A percentile compares a stretch with the other conserved stretches of the same genome.
phyloP scores from a whole-genome alignment of 2,797 vertebrate species.

The Galago senegalensis region DNA sequence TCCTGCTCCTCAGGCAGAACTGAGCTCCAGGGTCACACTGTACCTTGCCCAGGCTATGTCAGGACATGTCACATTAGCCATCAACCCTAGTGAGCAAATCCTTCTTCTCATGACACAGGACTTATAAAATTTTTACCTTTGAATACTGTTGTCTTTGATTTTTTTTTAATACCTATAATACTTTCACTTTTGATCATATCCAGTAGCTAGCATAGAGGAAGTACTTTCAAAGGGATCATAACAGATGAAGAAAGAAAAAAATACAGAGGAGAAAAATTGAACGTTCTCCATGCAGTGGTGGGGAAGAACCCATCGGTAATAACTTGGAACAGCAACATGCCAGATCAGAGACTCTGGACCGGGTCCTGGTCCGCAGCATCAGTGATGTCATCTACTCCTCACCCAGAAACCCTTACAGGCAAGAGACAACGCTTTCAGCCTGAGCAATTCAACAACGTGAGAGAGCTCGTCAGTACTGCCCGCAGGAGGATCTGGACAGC shows the following conservation, averaged over 20 bases:
- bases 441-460: not conserved
- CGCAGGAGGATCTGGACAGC: not conserved
- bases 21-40: not conserved
- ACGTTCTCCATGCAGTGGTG: not conserved
- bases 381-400: not conserved
- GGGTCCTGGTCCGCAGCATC: not conserved
- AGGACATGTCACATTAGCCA: not conserved
- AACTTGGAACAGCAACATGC: not conserved
- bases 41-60: not conserved
- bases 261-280: conserved; percentile 31
- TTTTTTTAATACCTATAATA: conserved; percentile 27
- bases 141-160: conserved; percentile 47
- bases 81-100: not conserved
- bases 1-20: not conserved
- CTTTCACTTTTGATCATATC: conserved; percentile 54
- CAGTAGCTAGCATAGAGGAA: not conserved
- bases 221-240: conserved; percentile 3
- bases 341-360: not conserved
- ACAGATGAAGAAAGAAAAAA: not conserved
- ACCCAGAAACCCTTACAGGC: not conserved
- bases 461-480: not conserved
- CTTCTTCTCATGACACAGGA: not conserved
- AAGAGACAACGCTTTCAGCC: not conserved
- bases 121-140: not conserved
- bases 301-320: not conserved